Conservation (phyloP, 1,140 invertebrate species). For the Amyelois transitella region DNA sequence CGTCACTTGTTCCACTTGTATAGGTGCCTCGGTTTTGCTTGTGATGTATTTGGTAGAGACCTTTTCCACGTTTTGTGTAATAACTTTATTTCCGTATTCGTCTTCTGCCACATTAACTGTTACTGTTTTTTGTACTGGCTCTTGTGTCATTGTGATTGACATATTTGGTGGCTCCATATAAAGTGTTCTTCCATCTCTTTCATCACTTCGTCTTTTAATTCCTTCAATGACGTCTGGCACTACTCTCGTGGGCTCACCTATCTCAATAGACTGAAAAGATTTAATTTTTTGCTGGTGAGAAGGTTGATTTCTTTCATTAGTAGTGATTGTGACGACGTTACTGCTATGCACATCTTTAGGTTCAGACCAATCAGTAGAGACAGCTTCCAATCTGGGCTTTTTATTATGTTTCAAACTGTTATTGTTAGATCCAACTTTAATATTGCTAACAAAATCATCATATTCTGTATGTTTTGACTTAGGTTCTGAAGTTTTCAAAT, state of each 20-base stretch:
- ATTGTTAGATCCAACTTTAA: constrained; percentile 64
- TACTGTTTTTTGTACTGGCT: constrained; percentile 68
- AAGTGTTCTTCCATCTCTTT: constrained; percentile 51
- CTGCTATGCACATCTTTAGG: constrained; percentile 37
- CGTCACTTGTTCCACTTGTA: constrained; percentile 68
- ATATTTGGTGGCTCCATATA: constrained; percentile 65
- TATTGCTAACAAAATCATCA: constrained; percentile 69
- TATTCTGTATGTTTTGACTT: constrained; percentile 38
- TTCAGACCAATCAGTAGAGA: constrained; percentile 43
- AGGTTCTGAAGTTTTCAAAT: constrained; percentile 49
- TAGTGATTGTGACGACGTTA: constrained; percentile 68
- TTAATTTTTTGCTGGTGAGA: constrained; percentile 34
- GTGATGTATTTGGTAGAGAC: constrained; percentile 58
- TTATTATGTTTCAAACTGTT: constrained; percentile 58
- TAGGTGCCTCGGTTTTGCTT: constrained; percentile 52
- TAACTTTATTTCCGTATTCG: constrained; percentile 70
- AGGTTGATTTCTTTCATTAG: constrained; percentile 39
- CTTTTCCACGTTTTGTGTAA: constrained; percentile 70
- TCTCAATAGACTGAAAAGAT: constrained; percentile 68
- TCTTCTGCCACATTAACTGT: constrained; percentile 70
- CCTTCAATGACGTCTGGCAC: constrained; percentile 66
- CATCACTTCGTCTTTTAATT: constrained; percentile 44
- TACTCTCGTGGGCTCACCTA: constrained; percentile 55
- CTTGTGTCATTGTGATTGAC: constrained; percentile 63
- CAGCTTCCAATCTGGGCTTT: constrained; percentile 35